Evolutionary conservation across 2,888 invertebrate genomes (phyloP).

Genomic region (Troilus luridus): DNA sequence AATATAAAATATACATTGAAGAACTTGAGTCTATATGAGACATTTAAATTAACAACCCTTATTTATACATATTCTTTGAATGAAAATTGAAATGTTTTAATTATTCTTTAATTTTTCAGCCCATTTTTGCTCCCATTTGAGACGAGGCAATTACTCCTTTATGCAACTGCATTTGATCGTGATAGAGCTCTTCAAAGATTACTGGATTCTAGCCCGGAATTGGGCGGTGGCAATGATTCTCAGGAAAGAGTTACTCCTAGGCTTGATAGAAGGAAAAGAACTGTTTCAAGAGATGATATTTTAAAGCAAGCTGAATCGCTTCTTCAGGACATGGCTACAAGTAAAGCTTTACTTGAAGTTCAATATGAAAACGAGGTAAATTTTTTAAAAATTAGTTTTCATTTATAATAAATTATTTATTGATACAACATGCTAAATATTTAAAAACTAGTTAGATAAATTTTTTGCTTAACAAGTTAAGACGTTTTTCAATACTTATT

Average conservation of each 20-base stretch:
- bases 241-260: conserved; percentile 94
- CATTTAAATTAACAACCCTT: no score
- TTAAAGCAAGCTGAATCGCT: conserved; percentile 96
- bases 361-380: conserved; percentile 78
- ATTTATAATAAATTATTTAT: not conserved
- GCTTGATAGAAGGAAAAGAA: conserved; percentile 91
- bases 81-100: no score
- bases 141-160: conserved; percentile 95
- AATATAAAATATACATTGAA: no score
- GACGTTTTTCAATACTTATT: no score
- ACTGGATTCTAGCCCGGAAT: conserved; percentile 91
- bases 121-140: conserved; percentile 99
- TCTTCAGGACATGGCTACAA: conserved; percentile 92
- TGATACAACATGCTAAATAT: not conserved
- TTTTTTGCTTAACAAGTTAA: no score
- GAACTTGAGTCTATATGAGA: no score
- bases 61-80: no score
- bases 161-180: conserved; percentile 97
- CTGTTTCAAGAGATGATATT: conserved; percentile 90
- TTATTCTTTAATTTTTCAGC: conserved; percentile 70
- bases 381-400: not conserved
- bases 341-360: conserved; percentile 92
- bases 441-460: no score
- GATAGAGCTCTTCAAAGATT: conserved; percentile 96
- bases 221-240: conserved; percentile 80